Base-by-base conservation (phyloP, 2,888 invertebrate genomes). In the Xestia rhomboidea region DNA sequence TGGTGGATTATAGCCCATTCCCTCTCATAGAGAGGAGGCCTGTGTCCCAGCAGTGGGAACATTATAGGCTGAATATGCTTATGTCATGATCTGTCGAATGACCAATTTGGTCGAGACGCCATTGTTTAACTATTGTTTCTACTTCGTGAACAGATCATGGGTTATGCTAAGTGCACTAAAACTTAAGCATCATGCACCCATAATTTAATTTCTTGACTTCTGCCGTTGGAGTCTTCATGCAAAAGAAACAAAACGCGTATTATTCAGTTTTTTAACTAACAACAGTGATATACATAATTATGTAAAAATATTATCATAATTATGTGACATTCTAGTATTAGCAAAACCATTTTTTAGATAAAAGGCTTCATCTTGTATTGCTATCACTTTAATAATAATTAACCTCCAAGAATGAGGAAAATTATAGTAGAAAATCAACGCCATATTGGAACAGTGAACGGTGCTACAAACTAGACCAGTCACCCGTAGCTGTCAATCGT, bases 401-500 rank as follows among this genome's bases (percentile, higher is more conserved):
- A n/a, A n/a, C n/a, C n/a, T n/a, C 51, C 38, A 51, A n/a, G 49
- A 44, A 68, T 73, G 41, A 84, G 54, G 46, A 38, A 79, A 71
- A 83, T 75, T 68, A 73, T 44, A 68, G 81, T 68, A 68, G 57
- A 63, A 60, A 63, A 30, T 38, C 41, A 21, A 10, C 46, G 38
- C 51, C 63, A 72, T 72, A 77, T 74, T 67, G 27, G 78, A 60
- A 67, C 60, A 69, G 68, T 27, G 54, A 77, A 82, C 82, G 82
- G 82, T 77, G 38, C 38, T 57, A 41, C 54, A 57, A 64, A 54
- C 60, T 51, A 38, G 69, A 62, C 64, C 82, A 66, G 57, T 38
- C 7, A 34, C 10, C 21, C 30, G 46, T 82, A 73, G 57, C 62
- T 73, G 81, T 63, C 64, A 71, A 68, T 60, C 30, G 34, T 46